Conservation (phyloP, 2,888 invertebrate species). For the Agrochola lota region DNA sequence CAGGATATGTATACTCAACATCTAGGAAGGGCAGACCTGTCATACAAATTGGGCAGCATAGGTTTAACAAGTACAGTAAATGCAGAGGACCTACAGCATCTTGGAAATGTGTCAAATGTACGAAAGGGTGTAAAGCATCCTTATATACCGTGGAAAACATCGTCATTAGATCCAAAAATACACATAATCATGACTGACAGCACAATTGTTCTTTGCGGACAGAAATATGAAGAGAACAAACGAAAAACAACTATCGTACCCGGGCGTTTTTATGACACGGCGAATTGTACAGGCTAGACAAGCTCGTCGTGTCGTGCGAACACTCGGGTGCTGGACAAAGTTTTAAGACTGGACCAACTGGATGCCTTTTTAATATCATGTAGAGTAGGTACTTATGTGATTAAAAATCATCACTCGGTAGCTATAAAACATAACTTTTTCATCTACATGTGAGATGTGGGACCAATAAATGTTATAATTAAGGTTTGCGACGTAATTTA, state of each 20-base stretch:
- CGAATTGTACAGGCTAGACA: too few species aligned
- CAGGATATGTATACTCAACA: constrained; percentile 19
- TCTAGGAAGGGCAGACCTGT: constrained; percentile 51
- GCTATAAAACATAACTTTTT: background rate
- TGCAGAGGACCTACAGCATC: constrained; percentile 59
- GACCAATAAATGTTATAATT: background rate
- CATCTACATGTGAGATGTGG: background rate
- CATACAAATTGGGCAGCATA: constrained; percentile 59
- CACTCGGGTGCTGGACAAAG: background rate
- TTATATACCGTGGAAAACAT: constrained; percentile 23
- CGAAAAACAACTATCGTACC: background rate
- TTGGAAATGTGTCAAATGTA: constrained; percentile 39
- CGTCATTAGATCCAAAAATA: constrained; percentile 57
- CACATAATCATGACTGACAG: constrained; percentile 47
- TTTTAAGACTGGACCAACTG: background rate
- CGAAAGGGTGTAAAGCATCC: constrained; percentile 35
- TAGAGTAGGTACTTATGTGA: background rate
- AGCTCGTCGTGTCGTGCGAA: too few species aligned
- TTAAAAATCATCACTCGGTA: background rate
- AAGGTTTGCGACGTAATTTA: background rate
- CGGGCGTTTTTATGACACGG: background rate
- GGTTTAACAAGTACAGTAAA: constrained; percentile 67
- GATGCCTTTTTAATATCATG: constrained; percentile 1
- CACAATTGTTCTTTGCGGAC: background rate
- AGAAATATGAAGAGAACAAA: background rate